Percentiles rank a stretch among this genome's conserved stretches.
Evolutionary conservation across 2,113 vertebrate species (phyloP).

Genomic region (Dunckerocampus dactyliophorus): DNA sequence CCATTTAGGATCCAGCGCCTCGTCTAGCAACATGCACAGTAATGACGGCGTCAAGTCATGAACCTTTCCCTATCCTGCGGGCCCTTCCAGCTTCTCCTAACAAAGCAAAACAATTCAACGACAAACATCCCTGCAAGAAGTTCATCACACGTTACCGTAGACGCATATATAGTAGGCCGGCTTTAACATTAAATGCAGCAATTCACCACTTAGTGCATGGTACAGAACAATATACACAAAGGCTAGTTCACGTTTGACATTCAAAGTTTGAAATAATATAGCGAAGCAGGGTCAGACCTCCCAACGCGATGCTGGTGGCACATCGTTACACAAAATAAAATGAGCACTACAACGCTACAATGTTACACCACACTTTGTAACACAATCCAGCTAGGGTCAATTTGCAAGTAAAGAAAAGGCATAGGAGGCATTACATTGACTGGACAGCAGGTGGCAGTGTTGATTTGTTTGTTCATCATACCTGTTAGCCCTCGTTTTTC

Average conservation of each 20-base stretch:
- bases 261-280: conserved; percentile 49
- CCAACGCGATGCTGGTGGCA: conserved; percentile 51
- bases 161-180: conserved; percentile 20
- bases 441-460: conserved; percentile 72
- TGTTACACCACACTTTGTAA: conserved; percentile 1
- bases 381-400: too few species aligned
- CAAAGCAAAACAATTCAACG: conserved; percentile 15
- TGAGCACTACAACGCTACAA: conserved; percentile 18
- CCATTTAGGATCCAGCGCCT: conserved; percentile 22
- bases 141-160: neutral
- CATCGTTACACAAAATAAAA: conserved; percentile 12
- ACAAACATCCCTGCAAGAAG: conserved; percentile 10
- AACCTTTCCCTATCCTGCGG: neutral
- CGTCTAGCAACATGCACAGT: conserved; percentile 14
- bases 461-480: conserved; percentile 23
- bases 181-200: conserved; percentile 55
- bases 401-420: neutral
- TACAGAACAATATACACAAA: conserved; percentile 51
- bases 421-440: neutral
- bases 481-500: too few species aligned
- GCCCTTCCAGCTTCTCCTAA: conserved; percentile 2
- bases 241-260: conserved; percentile 40
- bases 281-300: conserved; percentile 42
- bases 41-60: conserved; percentile 18
- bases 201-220: conserved; percentile 51